Percentiles rank a stretch among this genome's conserved stretches.
Evolutionary conservation across 35 echinoderm and acorn worm species (phyloP).

Genomic region (Lytechinus pictus): DNA sequence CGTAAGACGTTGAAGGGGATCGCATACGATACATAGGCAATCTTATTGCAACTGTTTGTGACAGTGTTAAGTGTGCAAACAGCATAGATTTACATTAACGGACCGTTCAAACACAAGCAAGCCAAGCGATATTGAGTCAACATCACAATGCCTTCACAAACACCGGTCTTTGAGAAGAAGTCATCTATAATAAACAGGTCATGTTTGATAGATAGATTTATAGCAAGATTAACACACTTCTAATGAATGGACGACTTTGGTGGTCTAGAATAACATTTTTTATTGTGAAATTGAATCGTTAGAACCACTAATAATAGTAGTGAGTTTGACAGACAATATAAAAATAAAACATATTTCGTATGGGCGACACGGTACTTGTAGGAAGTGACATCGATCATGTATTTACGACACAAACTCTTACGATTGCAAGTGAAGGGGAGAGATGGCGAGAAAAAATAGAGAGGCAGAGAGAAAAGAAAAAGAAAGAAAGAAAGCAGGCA

Average conservation of each 20-base stretch:
- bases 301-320: neutral
- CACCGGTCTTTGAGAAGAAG: slow-evolving; percentile 34
- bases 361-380: neutral
- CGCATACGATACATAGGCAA: slow-evolving; percentile 25
- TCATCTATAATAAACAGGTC: slow-evolving; percentile 34
- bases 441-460: neutral
- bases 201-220: slow-evolving; percentile 52
- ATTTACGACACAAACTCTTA: slow-evolving; percentile 16
- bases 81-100: slow-evolving; percentile 55
- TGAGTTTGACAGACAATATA: neutral
- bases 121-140: slow-evolving; percentile 55
- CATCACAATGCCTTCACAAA: slow-evolving; percentile 40
- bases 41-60: slow-evolving; percentile 55
- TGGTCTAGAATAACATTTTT: slow-evolving; percentile 37
- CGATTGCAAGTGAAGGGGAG: neutral
- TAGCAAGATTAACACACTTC: slow-evolving; percentile 33
- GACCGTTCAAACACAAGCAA: slow-evolving; percentile 50
- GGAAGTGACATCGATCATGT: neutral
- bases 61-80: slow-evolving; percentile 54
- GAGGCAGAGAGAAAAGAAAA: neutral
- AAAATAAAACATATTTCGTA: neutral
- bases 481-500: neutral
- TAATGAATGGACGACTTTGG: neutral
- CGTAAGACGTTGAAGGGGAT: slow-evolving; percentile 39
- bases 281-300: slow-evolving; percentile 14